Conservation (phyloP, 2,797 vertebrate species). For the Mormyrus proboscirostris region DNA sequence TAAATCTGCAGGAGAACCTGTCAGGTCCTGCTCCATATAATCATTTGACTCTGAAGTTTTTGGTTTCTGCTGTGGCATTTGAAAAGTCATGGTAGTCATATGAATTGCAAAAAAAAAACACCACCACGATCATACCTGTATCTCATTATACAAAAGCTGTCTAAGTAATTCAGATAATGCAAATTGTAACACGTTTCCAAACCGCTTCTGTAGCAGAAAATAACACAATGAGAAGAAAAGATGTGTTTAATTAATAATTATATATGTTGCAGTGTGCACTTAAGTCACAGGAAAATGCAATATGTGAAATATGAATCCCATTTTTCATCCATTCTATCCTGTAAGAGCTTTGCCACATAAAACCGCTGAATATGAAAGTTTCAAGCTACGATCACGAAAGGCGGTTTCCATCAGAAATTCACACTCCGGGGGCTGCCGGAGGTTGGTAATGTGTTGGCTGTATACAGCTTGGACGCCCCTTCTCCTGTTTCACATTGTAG, state of each 20-base stretch:
- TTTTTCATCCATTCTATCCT: not conserved
- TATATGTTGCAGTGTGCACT: not conserved
- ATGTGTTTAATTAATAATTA: not conserved
- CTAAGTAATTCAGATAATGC: not conserved
- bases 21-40: not conserved
- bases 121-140: not conserved
- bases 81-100: not conserved
- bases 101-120: not conserved
- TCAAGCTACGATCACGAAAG: not conserved
- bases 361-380: not conserved
- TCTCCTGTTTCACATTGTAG: conserved; percentile 38
- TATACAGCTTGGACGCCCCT: conserved; percentile 33
- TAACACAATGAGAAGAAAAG: not conserved
- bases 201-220: not conserved
- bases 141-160: not conserved
- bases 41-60: not conserved
- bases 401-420: not conserved
- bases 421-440: not conserved
- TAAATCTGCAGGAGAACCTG: not conserved
- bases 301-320: not conserved
- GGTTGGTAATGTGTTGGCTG: conserved; percentile 26
- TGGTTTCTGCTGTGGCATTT: not conserved
- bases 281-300: not conserved
- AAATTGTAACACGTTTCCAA: not conserved
- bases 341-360: not conserved